Conservation (phyloP, 2,113 vertebrate genomes). For the Heliornis fulica region DNA sequence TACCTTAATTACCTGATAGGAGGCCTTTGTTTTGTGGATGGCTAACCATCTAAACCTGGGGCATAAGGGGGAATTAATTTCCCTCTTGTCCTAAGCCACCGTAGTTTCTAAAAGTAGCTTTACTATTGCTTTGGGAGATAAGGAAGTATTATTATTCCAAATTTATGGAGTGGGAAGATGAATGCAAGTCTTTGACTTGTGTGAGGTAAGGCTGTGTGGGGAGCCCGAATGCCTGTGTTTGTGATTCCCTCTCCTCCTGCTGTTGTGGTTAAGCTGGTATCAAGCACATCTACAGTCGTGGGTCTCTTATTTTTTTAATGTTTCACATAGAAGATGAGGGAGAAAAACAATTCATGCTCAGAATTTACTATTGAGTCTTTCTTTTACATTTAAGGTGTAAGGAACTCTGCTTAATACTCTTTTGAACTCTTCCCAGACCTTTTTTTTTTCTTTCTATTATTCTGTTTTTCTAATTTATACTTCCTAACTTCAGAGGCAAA, state of each 20-base stretch:
- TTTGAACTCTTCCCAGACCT: rapidly evolving
- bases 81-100: background rate
- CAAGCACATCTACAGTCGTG: background rate
- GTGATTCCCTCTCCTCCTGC: background rate
- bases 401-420: background rate
- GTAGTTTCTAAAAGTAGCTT: background rate
- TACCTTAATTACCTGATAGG: background rate
- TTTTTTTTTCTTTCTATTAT: background rate
- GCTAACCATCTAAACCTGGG: background rate
- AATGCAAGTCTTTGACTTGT: background rate
- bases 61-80: background rate
- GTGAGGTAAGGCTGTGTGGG: background rate
- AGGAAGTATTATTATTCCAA: background rate
- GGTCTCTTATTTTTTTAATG: background rate
- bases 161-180: background rate
- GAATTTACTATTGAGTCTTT: background rate
- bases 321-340: background rate
- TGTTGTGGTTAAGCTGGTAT: background rate
- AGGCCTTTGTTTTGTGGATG: background rate
- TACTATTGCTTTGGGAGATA: background rate
- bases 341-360: background rate
- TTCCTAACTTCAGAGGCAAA: background rate
- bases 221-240: background rate
- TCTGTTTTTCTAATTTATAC: background rate
- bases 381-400: rapidly evolving